Evolutionary conservation across 2,888 invertebrate species (phyloP).

Genomic region (Dorcus parallelipipedus): DNA sequence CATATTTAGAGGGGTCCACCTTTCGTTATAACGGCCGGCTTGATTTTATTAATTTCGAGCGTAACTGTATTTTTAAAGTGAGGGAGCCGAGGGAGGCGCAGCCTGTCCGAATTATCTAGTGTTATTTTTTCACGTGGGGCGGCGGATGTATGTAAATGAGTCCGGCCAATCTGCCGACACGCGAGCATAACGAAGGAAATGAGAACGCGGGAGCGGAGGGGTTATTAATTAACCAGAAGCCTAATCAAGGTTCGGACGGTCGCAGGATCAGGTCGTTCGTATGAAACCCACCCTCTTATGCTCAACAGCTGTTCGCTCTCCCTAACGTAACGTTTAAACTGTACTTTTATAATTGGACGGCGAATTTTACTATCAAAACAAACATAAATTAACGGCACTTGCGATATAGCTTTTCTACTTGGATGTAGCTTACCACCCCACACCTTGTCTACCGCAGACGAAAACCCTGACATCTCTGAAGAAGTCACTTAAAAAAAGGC

Average conservation of each 20-base stretch:
- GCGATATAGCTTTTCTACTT: too few relatives aligned
- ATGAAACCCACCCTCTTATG: constrained; percentile 31
- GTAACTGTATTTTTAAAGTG: constrained; percentile 9
- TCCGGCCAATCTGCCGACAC: constrained; percentile 42
- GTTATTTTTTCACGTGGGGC: constrained; percentile 24
- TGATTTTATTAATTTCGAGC: constrained; percentile 3
- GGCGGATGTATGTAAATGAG: constrained; percentile 39
- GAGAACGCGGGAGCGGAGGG: constrained; percentile 42
- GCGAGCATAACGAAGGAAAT: constrained; percentile 44
- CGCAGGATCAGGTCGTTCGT: constrained; percentile 26
- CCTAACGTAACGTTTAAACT: too few relatives aligned
- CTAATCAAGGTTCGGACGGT: constrained; percentile 51
- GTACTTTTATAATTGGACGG: too few relatives aligned
- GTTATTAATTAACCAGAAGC: constrained; percentile 59
- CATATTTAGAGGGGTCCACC: neutral
- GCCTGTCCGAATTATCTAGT: constrained; percentile 22
- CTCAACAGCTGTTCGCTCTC: neutral
- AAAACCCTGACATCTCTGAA: too few relatives aligned
- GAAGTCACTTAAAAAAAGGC: too few relatives aligned
- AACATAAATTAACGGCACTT: too few relatives aligned
- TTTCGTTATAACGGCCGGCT: neutral
- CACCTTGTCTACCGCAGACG: too few relatives aligned
- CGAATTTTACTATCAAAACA: too few relatives aligned
- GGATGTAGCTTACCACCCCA: too few relatives aligned
- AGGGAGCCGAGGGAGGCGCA: constrained; percentile 17